These are phyloP conservation scores for Strigamia transsilvanica DNA, from an alignment of 2,888 invertebrate species.

Conservation along the genomic window DNA sequence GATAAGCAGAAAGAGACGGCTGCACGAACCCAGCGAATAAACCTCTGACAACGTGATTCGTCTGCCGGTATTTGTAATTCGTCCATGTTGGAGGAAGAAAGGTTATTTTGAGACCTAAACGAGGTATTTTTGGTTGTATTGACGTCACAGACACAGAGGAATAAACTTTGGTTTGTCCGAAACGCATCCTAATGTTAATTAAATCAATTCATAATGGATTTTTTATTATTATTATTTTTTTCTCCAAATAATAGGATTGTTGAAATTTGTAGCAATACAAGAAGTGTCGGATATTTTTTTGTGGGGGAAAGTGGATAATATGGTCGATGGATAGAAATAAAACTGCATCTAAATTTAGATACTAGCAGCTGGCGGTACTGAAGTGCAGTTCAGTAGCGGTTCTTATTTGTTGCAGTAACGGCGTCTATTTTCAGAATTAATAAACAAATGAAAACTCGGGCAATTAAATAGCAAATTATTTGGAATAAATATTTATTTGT, in stretches of 20 bases:
- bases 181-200: background rate
- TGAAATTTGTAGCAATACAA: background rate
- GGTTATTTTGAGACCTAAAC: conserved; percentile 24
- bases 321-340: background rate
- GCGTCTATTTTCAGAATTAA: background rate
- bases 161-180: background rate
- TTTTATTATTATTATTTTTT: no score
- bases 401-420: background rate
- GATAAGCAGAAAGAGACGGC: conserved; percentile 85
- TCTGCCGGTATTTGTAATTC: conserved; percentile 11
- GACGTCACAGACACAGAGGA: conserved; percentile 10
- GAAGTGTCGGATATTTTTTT: background rate
- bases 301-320: background rate
- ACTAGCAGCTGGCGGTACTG: background rate
- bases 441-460: background rate
- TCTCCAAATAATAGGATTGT: no score
- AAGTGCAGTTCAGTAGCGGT: conserved; percentile 4
- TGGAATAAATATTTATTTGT: background rate
- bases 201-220: no score
- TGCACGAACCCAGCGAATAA: conserved; percentile 78
- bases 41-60: conserved; percentile 65
- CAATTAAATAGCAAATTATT: background rate
- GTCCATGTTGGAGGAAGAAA: background rate
- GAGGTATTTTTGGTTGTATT: conserved; percentile 13
- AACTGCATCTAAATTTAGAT: background rate